These are phyloP conservation scores for Lophura nycthemera DNA, from an alignment of 2,113 vertebrate species.

Conservation along the genomic window DNA sequence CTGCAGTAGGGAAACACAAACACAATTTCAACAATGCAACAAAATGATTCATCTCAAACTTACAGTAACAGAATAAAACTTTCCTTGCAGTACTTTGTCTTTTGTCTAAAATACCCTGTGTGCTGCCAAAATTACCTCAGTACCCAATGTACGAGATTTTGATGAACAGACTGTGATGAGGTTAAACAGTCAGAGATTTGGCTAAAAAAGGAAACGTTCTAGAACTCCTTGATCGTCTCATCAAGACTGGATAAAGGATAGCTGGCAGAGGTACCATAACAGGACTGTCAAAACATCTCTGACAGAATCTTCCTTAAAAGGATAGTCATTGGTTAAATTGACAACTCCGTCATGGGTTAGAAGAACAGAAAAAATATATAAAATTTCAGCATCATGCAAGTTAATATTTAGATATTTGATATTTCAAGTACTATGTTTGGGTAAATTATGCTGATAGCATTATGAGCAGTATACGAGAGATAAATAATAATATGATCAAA, in stretches of 20 bases:
- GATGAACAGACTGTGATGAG: slow-evolving; percentile 17
- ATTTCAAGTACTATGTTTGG: background rate
- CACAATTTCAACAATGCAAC: background rate
- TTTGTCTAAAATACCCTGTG: background rate
- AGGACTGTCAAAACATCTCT: background rate
- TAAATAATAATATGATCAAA: background rate
- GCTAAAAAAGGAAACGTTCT: slow-evolving; percentile 44
- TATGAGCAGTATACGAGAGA: background rate
- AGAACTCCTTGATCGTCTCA: slow-evolving; percentile 10
- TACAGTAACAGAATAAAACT: background rate
- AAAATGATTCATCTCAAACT: background rate
- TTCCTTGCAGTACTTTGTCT: background rate
- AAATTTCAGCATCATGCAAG: background rate
- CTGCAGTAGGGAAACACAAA: background rate
- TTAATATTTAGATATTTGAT: background rate
- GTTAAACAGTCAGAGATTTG: slow-evolving; percentile 11
- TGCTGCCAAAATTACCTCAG: slow-evolving; percentile 14
- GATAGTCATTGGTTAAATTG: background rate
- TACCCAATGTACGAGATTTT: background rate
- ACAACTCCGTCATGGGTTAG: background rate
- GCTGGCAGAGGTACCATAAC: background rate
- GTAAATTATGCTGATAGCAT: background rate
- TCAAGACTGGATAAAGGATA: background rate
- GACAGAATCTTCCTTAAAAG: background rate
- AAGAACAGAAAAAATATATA: background rate